Conservation (phyloP, 2,888 invertebrate species). For the Hartigia nigra region DNA sequence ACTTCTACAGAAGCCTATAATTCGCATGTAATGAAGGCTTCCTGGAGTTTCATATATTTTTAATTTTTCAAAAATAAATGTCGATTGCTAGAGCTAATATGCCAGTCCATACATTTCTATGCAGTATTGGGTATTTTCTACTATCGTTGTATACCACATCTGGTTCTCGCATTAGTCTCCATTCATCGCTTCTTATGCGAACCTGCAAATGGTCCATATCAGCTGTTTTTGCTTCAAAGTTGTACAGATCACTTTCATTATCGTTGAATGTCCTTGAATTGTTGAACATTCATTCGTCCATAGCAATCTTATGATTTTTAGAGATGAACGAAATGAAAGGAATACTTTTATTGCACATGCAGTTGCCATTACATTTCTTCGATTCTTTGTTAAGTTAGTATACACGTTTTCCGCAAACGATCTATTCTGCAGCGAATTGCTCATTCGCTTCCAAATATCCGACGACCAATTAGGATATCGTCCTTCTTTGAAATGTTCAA, state of each 20-base stretch:
- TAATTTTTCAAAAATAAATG: neutral
- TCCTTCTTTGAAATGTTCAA: too few relatives aligned
- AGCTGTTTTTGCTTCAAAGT: slow-evolving; percentile 12
- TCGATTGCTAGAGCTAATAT: slow-evolving; percentile 11
- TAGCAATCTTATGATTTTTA: slow-evolving; percentile 2
- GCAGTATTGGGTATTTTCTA: slow-evolving; percentile 13
- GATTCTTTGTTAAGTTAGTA: slow-evolving; percentile 6
- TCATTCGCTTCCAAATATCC: too few relatives aligned
- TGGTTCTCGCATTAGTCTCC: slow-evolving; percentile 12
- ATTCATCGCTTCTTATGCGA: slow-evolving; percentile 5
- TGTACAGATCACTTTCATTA: slow-evolving; percentile 7
- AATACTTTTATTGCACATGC: slow-evolving; percentile 10
- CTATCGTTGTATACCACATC: slow-evolving; percentile 12
- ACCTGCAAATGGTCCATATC: slow-evolving; percentile 13
- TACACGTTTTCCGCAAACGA: slow-evolving; percentile 6
- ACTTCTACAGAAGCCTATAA: too few relatives aligned
- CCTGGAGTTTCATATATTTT: too few relatives aligned
- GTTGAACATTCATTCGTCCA: slow-evolving; percentile 9
- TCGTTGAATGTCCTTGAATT: slow-evolving; percentile 6
- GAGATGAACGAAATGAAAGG: slow-evolving; percentile 12
- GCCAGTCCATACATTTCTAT: slow-evolving; percentile 15
- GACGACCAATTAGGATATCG: too few relatives aligned
- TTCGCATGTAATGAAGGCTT: too few relatives aligned
- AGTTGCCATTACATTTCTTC: slow-evolving; percentile 13
- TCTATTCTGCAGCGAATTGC: neutral